Evolutionary conservation across 64 coral and sea anemone genomes (phyloP).

Genomic region (Porites australiensis): DNA sequence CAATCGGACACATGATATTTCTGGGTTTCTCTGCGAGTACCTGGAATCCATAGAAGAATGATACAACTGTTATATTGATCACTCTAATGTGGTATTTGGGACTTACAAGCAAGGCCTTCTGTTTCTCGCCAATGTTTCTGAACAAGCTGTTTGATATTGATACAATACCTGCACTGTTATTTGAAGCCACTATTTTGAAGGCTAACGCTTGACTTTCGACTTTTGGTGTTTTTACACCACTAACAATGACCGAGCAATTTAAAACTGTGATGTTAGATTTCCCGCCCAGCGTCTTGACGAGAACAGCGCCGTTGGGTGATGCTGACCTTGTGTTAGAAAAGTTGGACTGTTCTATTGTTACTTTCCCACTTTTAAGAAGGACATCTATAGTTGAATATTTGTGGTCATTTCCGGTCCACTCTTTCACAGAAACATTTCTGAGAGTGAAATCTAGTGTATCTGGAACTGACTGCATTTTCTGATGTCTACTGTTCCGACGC

Average conservation of each 20-base stretch:
- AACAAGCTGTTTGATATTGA: neutral
- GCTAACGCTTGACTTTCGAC: neutral
- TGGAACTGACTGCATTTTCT: neutral
- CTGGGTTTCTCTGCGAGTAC: neutral
- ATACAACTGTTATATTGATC: neutral
- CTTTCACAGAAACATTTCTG: neutral
- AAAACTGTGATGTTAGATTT: slow-evolving; percentile 3
- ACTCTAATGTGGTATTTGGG: slow-evolving; percentile 14
- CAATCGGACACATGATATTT: neutral
- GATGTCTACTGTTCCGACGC: no score
- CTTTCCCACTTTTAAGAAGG: neutral
- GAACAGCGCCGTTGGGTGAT: neutral
- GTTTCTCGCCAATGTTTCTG: neutral
- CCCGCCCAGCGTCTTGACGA: neutral
- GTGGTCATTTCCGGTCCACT: neutral
- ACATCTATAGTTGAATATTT: neutral
- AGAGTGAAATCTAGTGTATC: neutral
- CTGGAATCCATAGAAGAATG: neutral
- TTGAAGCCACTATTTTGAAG: neutral
- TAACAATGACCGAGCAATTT: neutral
- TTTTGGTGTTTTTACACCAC: neutral
- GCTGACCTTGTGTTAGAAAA: neutral
- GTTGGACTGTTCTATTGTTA: neutral
- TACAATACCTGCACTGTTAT: neutral
- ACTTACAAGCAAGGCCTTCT: neutral